Evolutionary conservation across 2,113 vertebrate genomes (phyloP).

Genomic region (Odocoileus hemionus): DNA sequence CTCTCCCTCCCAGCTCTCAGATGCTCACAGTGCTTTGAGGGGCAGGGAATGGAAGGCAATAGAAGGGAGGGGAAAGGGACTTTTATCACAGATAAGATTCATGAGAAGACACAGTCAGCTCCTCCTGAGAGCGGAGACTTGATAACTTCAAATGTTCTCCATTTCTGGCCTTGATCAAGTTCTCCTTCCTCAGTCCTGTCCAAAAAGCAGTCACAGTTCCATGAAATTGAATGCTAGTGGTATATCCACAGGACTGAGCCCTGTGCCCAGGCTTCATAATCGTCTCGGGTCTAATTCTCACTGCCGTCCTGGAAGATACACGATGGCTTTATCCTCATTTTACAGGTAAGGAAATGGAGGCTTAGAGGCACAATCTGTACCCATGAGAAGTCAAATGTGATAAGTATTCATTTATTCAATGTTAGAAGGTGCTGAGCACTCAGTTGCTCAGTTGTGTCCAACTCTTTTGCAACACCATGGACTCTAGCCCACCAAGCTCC

Average conservation of each 20-base stretch:
- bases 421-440: not conserved
- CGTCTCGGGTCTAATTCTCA: rapidly evolving
- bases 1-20: not conserved
- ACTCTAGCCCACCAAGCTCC: not conserved
- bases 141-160: not conserved
- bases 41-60: not conserved
- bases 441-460: not conserved
- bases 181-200: not conserved
- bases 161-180: not conserved
- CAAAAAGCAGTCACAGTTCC: not conserved
- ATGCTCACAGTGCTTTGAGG: not conserved
- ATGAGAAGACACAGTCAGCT: not conserved
- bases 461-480: not conserved
- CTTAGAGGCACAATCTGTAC: not conserved
- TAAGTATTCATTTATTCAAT: not conserved
- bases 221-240: not conserved
- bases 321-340: not conserved
- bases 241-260: rapidly evolving
- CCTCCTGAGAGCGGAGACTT: not conserved
- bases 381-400: not conserved
- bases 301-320: not conserved
- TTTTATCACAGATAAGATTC: not conserved
- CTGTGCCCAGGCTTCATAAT: rapidly evolving
- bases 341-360: not conserved
- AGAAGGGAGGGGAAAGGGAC: not conserved